A percentile compares a stretch with the other conserved stretches of the same genome.
Conservation (phyloP, 2,888 invertebrate species). For the Sceliomorpha sp. region DNA sequence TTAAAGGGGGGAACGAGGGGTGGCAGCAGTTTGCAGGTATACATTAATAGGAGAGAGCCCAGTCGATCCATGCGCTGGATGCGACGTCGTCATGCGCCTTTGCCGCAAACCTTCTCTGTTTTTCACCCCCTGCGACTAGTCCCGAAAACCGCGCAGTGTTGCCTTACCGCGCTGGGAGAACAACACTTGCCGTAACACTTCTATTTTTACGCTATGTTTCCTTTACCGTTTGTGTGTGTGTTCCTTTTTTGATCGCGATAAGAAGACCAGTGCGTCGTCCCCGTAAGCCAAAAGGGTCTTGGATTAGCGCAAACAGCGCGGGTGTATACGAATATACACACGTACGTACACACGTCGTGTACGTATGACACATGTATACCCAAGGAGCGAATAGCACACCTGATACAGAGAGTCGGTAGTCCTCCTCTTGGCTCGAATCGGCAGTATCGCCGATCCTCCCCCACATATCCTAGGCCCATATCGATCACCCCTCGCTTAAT, state of each 20-base stretch:
- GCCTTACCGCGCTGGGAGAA: conserved; percentile 70
- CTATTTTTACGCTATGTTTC: conserved; percentile 49
- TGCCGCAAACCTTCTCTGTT: conserved; percentile 52
- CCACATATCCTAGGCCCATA: conserved; percentile 68
- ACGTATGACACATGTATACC: not conserved
- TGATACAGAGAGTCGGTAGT: not conserved
- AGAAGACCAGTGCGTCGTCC: too few species aligned
- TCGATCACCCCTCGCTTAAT: conserved; percentile 58
- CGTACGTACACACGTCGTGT: too few species aligned
- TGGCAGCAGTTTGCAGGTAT: conserved; percentile 54
- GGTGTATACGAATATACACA: too few species aligned
- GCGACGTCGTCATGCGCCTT: conserved; percentile 73
- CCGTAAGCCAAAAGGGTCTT: too few species aligned
- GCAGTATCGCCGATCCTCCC: conserved; percentile 11
- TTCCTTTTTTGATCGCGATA: conserved; percentile 34
- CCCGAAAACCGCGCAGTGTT: conserved; percentile 47
- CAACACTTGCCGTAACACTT: conserved; percentile 69
- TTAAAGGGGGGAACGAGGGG: conserved; percentile 12
- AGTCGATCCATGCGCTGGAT: conserved; percentile 76
- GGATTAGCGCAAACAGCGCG: too few species aligned
- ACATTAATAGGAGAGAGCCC: conserved; percentile 58
- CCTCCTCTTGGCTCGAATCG: too few species aligned
- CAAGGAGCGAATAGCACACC: not conserved
- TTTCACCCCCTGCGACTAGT: conserved; percentile 36
- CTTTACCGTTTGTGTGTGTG: conserved; percentile 55